These are phyloP conservation scores for Mastacembelus armatus DNA, from an alignment of 2,797 vertebrate species.

Conservation along the genomic window DNA sequence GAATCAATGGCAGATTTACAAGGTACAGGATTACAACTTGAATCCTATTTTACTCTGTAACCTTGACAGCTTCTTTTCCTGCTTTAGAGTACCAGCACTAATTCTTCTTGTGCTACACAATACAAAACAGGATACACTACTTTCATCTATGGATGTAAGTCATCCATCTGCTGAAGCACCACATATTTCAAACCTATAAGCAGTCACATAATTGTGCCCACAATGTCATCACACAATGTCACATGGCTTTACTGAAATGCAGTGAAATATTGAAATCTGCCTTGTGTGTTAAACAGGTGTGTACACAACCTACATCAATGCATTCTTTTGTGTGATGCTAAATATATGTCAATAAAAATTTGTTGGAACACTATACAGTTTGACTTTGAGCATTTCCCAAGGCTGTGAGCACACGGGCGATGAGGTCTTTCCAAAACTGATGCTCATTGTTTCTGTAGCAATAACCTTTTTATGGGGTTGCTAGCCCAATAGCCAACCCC, in stretches of 20 bases:
- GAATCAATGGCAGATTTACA: slow-evolving; percentile 71
- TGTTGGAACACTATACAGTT: too few relatives aligned
- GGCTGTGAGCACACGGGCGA: too few relatives aligned
- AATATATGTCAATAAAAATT: slow-evolving; percentile 11
- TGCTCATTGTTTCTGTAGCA: too few relatives aligned
- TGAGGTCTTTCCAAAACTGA: too few relatives aligned
- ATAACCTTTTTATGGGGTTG: too few relatives aligned
- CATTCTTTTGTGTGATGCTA: not conserved
- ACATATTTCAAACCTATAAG: slow-evolving; percentile 61
- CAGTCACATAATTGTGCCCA: slow-evolving; percentile 48
- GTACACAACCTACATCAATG: slow-evolving; percentile 22
- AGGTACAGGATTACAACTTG: slow-evolving; percentile 61
- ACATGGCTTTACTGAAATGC: slow-evolving; percentile 34
- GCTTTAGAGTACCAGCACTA: slow-evolving; percentile 58
- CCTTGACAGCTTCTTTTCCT: slow-evolving; percentile 69
- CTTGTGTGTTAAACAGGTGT: slow-evolving; percentile 9
- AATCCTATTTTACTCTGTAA: slow-evolving; percentile 69
- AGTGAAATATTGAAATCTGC: slow-evolving; percentile 46
- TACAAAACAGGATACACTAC: slow-evolving; percentile 57
- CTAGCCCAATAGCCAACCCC: too few relatives aligned
- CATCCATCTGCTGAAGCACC: slow-evolving; percentile 59
- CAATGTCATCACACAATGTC: slow-evolving; percentile 46
- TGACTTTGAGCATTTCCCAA: too few relatives aligned
- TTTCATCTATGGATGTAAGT: slow-evolving; percentile 63
- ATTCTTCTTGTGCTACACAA: slow-evolving; percentile 58